A percentile compares a stretch with the other conserved stretches of the same genome.
Conservation (phyloP, 2,888 invertebrate genomes). For the Euspilapteryx auroguttella region DNA sequence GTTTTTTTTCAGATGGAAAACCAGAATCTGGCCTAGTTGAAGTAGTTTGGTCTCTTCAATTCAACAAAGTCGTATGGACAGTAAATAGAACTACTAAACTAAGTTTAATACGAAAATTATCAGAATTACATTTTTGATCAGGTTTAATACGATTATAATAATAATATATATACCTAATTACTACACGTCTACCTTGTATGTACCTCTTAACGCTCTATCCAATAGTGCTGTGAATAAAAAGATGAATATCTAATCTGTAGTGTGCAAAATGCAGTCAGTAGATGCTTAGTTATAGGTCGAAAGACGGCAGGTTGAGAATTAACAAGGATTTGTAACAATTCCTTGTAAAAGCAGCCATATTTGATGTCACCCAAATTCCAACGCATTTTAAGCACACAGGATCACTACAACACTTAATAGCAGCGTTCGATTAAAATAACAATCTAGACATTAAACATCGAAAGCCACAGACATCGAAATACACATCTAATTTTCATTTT, state of each 20-base stretch:
- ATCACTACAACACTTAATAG: no score
- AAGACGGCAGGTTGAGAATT: neutral
- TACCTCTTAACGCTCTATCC: slow-evolving; percentile 54
- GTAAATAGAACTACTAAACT: neutral
- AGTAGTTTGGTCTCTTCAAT: no score
- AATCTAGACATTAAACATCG: slow-evolving; percentile 42
- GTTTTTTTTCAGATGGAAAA: no score
- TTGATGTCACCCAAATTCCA: slow-evolving; percentile 61
- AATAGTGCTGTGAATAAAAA: slow-evolving; percentile 6
- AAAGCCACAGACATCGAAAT: slow-evolving; percentile 39
- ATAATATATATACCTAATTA: slow-evolving; percentile 43
- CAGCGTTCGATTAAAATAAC: no score
- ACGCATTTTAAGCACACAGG: no score
- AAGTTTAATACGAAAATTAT: neutral
- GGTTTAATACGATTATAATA: slow-evolving; percentile 39
- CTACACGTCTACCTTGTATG: slow-evolving; percentile 60
- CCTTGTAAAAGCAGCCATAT: no score
- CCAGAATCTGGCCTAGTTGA: no score
- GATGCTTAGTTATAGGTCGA: neutral
- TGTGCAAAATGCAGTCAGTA: neutral
- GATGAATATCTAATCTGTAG: neutral
- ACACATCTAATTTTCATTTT: slow-evolving; percentile 15
- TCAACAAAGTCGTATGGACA: no score
- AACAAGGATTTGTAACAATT: no score
- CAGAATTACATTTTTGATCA: slow-evolving; percentile 11